These are phyloP conservation scores for Drosophila nigrodunni DNA, from an alignment of 1,140 invertebrate species.

Conservation along the genomic window DNA sequence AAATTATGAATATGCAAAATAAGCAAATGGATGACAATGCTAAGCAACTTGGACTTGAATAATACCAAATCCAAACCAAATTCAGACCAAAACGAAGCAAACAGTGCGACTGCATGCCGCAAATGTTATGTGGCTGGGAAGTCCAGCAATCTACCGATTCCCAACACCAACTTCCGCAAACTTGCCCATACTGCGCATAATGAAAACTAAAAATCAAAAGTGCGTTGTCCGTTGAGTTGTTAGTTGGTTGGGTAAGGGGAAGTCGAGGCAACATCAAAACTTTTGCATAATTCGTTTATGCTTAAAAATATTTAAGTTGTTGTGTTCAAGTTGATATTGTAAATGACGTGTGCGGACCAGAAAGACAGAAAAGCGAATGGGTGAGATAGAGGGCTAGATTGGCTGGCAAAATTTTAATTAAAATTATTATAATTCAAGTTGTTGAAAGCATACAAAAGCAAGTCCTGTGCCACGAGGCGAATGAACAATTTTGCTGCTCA, in stretches of 20 bases:
- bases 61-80: constrained; percentile 7
- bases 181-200: constrained; percentile 42
- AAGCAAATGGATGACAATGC: constrained; percentile 83
- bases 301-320: constrained; percentile 78
- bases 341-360: constrained; percentile 29
- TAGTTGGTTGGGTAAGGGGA: not conserved
- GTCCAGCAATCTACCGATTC: constrained; percentile 2
- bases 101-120: constrained; percentile 63
- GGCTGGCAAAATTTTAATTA: constrained; percentile 73
- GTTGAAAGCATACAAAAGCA: constrained; percentile 37
- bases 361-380: not conserved
- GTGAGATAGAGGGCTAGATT: not conserved
- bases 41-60: constrained; percentile 65
- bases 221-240: constrained; percentile 38
- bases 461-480: constrained; percentile 20
- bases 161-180: not conserved
- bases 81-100: not conserved
- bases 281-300: constrained; percentile 82
- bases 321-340: constrained; percentile 43
- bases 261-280: constrained; percentile 69
- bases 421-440: constrained; percentile 78
- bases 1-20: constrained; percentile 84
- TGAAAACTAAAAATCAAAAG: constrained; percentile 82
- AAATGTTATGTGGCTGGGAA: constrained; percentile 64
- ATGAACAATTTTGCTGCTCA: constrained; percentile 37